Conservation (phyloP, 2,888 invertebrate species). For the Zygogramma bicolorata region DNA sequence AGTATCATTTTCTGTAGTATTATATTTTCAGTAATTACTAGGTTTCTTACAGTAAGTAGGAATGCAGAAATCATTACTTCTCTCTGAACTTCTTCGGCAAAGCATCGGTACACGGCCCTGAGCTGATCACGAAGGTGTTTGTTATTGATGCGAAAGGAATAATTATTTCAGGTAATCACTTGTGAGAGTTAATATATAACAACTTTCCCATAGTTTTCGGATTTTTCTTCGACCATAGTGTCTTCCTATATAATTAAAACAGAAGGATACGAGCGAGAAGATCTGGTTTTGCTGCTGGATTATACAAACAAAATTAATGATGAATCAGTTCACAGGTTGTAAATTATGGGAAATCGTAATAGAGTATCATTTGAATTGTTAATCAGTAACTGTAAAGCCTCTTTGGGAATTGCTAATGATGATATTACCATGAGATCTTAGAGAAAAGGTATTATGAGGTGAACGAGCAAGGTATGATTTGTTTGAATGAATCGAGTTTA, state of each 20-base stretch:
- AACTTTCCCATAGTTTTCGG: slow-evolving; percentile 28
- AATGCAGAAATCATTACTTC: no score
- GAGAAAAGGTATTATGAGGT: slow-evolving; percentile 6
- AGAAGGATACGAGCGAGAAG: slow-evolving; percentile 26
- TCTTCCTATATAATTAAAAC: slow-evolving; percentile 27
- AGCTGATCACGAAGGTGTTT: neutral
- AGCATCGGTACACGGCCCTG: neutral
- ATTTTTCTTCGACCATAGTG: slow-evolving; percentile 26
- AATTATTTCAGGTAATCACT: slow-evolving; percentile 4
- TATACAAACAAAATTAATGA: slow-evolving; percentile 24
- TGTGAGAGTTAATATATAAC: slow-evolving; percentile 27
- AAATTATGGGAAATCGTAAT: slow-evolving; percentile 20
- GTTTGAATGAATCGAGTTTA: neutral
- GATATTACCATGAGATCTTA: slow-evolving; percentile 21
- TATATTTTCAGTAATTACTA: no score
- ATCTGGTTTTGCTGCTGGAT: slow-evolving; percentile 27
- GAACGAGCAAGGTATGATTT: neutral
- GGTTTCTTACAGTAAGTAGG: no score
- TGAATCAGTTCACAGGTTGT: slow-evolving; percentile 24
- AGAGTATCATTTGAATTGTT: slow-evolving; percentile 29
- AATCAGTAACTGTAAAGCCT: slow-evolving; percentile 28
- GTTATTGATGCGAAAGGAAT: neutral
- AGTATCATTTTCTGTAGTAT: no score
- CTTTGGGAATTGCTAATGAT: slow-evolving; percentile 14
- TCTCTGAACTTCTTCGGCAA: neutral